Conservation (phyloP, 2,797 vertebrate genomes). For the Bradypus variegatus region DNA sequence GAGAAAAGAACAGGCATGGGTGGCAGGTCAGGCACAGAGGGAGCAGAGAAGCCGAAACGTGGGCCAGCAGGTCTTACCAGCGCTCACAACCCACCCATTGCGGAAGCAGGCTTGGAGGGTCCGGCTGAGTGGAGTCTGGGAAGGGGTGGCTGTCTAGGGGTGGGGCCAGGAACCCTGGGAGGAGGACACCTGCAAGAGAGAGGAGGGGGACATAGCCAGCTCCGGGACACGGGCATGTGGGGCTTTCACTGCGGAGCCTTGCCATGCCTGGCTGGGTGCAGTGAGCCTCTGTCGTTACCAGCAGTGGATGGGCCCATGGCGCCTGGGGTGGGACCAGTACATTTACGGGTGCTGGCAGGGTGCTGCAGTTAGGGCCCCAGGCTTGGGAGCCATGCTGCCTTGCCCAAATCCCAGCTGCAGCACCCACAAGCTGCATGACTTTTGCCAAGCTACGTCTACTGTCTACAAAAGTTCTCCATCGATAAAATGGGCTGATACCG, state of each 20-base stretch:
- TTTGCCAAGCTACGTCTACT: not conserved
- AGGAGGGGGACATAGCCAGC: slow-evolving; percentile 47
- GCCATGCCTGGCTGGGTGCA: not conserved
- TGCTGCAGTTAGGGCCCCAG: no score
- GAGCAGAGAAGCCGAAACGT: slow-evolving; percentile 59
- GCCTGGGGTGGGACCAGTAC: no score
- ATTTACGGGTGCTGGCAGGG: not conserved
- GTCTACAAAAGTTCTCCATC: not conserved
- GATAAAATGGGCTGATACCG: not conserved
- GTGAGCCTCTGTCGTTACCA: not conserved
- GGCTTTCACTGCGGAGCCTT: not conserved
- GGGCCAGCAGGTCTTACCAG: slow-evolving; percentile 76
- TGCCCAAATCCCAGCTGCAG: not conserved
- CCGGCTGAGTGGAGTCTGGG: slow-evolving; percentile 51
- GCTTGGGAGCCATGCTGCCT: not conserved
- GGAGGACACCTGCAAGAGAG: slow-evolving; percentile 70
- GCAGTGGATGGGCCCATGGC: no score
- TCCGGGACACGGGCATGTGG: rapidly evolving
- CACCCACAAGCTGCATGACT: not conserved
- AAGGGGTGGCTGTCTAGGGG: slow-evolving; percentile 42
- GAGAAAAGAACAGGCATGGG: slow-evolving; percentile 78
- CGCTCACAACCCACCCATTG: slow-evolving; percentile 82
- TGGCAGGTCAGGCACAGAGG: slow-evolving; percentile 68
- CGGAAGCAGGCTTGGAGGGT: slow-evolving; percentile 74
- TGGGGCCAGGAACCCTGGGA: slow-evolving; percentile 64